A percentile compares a stretch with the other conserved stretches of the same genome.
These are phyloP conservation scores for Aelia acuminata DNA, from an alignment of 2,888 invertebrate species.

Conservation along the genomic window DNA sequence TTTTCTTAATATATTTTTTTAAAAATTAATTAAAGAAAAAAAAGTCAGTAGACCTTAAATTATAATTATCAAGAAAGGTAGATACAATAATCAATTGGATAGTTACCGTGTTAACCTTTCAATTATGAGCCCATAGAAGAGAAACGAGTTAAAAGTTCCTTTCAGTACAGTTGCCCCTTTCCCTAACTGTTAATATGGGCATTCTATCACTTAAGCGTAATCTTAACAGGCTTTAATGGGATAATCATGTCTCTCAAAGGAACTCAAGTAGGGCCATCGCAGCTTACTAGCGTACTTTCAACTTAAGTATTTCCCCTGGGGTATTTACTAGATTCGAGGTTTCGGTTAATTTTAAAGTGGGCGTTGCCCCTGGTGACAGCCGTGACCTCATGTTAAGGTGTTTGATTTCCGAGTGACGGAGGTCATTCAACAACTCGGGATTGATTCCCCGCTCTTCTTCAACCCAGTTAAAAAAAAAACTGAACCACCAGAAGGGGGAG, in stretches of 20 bases:
- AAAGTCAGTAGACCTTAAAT: too few relatives aligned
- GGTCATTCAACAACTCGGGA: too few relatives aligned
- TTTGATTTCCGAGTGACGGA: too few relatives aligned
- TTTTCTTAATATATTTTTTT: too few relatives aligned
- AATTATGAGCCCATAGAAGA: neutral
- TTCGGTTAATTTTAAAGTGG: too few relatives aligned
- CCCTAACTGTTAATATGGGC: conserved; percentile 21
- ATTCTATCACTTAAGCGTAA: conserved; percentile 4
- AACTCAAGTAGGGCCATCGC: neutral
- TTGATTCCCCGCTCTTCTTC: too few relatives aligned
- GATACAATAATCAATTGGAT: neutral
- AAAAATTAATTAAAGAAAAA: too few relatives aligned
- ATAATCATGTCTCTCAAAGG: neutral
- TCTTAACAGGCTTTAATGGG: conserved; percentile 1
- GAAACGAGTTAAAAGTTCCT: neutral
- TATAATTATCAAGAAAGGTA: too few relatives aligned
- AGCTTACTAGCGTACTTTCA: neutral
- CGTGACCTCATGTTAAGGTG: too few relatives aligned
- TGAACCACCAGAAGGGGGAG: too few relatives aligned
- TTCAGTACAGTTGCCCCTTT: neutral
- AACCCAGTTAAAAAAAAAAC: too few relatives aligned
- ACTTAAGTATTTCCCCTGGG: neutral
- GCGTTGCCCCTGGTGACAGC: too few relatives aligned
- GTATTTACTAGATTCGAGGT: neutral
- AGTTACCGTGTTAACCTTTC: neutral